Conservation (phyloP, 2,113 vertebrate species). For the Vimba vimba region DNA sequence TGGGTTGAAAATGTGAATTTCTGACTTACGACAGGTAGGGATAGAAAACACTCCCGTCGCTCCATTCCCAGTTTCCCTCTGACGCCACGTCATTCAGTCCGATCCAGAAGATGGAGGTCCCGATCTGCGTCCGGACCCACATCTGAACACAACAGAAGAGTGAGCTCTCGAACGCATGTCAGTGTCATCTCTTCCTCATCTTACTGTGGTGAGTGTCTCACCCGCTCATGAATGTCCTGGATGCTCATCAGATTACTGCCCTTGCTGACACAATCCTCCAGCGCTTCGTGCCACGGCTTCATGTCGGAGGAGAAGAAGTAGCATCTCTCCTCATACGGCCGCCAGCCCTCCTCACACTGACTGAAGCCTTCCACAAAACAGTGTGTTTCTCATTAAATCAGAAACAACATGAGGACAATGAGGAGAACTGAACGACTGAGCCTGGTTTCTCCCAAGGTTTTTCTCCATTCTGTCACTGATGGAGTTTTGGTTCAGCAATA, state of each 20-base stretch:
- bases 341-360: slow-evolving; percentile 74
- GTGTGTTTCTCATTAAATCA: background rate
- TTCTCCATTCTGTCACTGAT: too few relatives aligned
- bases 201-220: slow-evolving; percentile 56
- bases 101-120: slow-evolving; percentile 70
- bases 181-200: background rate
- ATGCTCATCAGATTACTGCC: slow-evolving; percentile 74
- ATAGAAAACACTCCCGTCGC: slow-evolving; percentile 68
- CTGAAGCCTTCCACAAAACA: slow-evolving; percentile 11
- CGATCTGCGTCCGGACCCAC: slow-evolving; percentile 76
- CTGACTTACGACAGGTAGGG: slow-evolving; percentile 68
- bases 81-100: slow-evolving; percentile 72
- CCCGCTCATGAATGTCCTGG: slow-evolving; percentile 71
- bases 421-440: too few relatives aligned
- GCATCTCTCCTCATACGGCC: slow-evolving; percentile 69
- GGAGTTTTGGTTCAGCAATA: too few relatives aligned
- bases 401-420: background rate
- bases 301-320: slow-evolving; percentile 73
- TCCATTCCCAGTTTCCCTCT: slow-evolving; percentile 76
- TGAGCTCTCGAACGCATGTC: background rate
- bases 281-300: slow-evolving; percentile 71
- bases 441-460: too few relatives aligned
- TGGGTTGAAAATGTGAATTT: background rate
- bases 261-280: slow-evolving; percentile 62
- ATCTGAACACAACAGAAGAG: slow-evolving; percentile 55